These are phyloP conservation scores for Zootoca vivipara DNA, from an alignment of 2,113 vertebrate genomes.

Conservation along the genomic window DNA sequence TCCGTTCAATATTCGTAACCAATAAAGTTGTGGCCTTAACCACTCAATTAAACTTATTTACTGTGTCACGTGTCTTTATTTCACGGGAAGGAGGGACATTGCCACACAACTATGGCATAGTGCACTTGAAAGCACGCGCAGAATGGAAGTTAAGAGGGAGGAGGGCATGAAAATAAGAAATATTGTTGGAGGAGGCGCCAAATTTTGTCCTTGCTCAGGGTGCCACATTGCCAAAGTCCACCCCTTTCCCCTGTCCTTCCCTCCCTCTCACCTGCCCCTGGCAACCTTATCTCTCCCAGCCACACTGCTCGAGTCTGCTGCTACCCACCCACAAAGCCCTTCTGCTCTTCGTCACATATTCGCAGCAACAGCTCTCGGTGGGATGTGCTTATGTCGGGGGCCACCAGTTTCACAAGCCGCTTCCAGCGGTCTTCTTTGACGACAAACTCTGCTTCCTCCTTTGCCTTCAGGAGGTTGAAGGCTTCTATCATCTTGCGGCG, in stretches of 20 bases:
- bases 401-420: conserved; percentile 81
- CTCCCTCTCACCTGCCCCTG: background rate
- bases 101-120: too few species aligned
- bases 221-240: background rate
- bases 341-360: conserved; percentile 81
- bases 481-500: conserved; percentile 88
- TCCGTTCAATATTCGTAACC: too few species aligned
- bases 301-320: background rate
- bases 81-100: too few species aligned
- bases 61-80: too few species aligned
- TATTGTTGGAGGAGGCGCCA: too few species aligned
- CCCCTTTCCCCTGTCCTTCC: background rate
- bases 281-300: background rate
- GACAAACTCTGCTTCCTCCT: conserved; percentile 70
- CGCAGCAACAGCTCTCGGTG: conserved; percentile 87
- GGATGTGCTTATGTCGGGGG: conserved; percentile 80
- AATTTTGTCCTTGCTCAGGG: too few species aligned
- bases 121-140: too few species aligned
- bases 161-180: too few species aligned
- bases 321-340: conserved; percentile 83
- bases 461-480: conserved; percentile 87
- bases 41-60: too few species aligned
- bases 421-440: conserved; percentile 85
- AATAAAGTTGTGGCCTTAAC: too few species aligned
- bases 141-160: too few species aligned